phyloP scores from a whole-genome alignment of 2,113 vertebrate species.

The Phycodurus eques region DNA sequence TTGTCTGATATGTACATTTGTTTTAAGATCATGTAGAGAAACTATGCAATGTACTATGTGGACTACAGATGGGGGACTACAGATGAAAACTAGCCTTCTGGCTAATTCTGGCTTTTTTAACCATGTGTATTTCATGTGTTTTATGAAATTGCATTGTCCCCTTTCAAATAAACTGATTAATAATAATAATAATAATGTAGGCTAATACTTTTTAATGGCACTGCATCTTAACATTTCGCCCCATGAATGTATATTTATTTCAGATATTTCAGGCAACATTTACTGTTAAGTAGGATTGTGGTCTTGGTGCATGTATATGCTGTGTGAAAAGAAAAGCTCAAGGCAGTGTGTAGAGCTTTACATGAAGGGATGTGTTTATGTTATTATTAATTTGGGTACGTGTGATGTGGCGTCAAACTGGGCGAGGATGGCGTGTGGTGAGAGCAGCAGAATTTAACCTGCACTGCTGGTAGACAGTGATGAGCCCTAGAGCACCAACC shows the following conservation, averaged over 20 bases:
- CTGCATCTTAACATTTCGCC: not conserved
- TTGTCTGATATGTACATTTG: no score
- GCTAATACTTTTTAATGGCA: no score
- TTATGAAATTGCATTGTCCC: no score
- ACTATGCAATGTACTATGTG: no score
- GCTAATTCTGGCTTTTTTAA: no score
- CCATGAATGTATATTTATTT: not conserved
- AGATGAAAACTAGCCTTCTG: no score
- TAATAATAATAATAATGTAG: no score
- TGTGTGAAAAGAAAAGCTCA: conserved; percentile 14
- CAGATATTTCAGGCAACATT: not conserved
- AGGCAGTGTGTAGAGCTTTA: conserved; percentile 20
- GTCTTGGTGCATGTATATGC: not conserved
- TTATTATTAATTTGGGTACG: not conserved
- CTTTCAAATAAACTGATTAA: no score
- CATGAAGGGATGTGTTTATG: conserved; percentile 17
- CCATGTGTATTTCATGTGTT: no score
- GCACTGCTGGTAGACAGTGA: conserved; percentile 42
- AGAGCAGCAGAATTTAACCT: conserved; percentile 41
- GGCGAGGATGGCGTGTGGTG: conserved; percentile 23
- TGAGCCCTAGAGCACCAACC: conserved; percentile 39
- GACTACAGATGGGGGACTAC: no score
- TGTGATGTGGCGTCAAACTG: not conserved
- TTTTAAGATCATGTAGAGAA: no score
- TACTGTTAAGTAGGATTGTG: not conserved